Conservation (phyloP, 2,888 invertebrate genomes). For the Phoenoteleia sp. region DNA sequence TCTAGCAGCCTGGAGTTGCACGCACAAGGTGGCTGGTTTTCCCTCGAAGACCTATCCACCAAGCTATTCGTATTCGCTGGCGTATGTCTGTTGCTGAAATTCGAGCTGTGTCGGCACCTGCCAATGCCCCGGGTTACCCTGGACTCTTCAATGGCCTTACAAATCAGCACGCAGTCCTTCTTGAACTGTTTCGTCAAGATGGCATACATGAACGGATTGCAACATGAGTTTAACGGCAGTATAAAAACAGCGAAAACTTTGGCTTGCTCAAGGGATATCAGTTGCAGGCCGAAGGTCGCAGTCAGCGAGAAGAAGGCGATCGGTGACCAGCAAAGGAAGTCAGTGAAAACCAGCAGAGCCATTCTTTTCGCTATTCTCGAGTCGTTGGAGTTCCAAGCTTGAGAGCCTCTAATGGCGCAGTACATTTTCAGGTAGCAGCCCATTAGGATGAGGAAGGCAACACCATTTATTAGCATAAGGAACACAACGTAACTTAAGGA, state of each 20-base stretch:
- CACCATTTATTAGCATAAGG: conserved; percentile 96
- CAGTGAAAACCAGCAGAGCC: conserved; percentile 98
- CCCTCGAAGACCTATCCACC: conserved; percentile 92
- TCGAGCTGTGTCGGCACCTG: conserved; percentile 94
- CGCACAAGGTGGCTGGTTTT: conserved; percentile 87
- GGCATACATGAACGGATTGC: conserved; percentile 99
- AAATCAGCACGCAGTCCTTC: conserved; percentile 98
- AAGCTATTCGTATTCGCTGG: conserved; percentile 95
- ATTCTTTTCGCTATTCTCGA: conserved; percentile 98
- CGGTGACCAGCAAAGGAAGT: conserved; percentile 99
- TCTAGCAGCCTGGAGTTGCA: conserved; percentile 88
- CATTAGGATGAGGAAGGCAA: conserved; percentile 97
- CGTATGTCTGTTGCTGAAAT: conserved; percentile 95
- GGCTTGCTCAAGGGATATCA: conserved; percentile 97
- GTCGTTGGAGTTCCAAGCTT: conserved; percentile 99
- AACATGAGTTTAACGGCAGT: conserved; percentile 98
- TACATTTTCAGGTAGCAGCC: conserved; percentile 99
- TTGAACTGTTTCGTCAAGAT: conserved; percentile 99
- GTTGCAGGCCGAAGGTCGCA: conserved; percentile 96
- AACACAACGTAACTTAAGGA: conserved; percentile 96
- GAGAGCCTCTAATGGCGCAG: conserved; percentile 98
- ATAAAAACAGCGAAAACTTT: conserved; percentile 99
- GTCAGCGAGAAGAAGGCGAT: conserved; percentile 98
- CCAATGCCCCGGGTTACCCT: conserved; percentile 96
- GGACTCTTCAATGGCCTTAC: conserved; percentile 98